Percentiles rank a stretch among this genome's conserved stretches.
Conservation (phyloP, 2,888 invertebrate species). For the Xanthia togata region DNA sequence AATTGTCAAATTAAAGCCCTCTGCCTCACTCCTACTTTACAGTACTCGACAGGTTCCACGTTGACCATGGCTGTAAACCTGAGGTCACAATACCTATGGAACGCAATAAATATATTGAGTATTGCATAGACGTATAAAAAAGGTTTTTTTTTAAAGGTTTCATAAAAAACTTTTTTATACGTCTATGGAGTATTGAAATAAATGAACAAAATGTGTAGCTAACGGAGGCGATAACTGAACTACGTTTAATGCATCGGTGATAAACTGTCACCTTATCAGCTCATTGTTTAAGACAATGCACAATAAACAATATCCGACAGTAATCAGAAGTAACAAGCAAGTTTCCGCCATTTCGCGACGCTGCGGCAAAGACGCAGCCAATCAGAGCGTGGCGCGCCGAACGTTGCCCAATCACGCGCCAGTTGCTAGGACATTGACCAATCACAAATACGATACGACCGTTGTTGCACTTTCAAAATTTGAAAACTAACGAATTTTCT, state of each 20-base stretch:
- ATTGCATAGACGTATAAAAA: no score
- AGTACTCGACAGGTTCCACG: no score
- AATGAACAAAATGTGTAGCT: neutral
- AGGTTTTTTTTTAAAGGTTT: no score
- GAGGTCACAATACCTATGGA: no score
- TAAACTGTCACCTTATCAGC: conserved; percentile 23
- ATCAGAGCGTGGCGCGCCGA: conserved; percentile 77
- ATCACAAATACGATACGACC: conserved; percentile 42
- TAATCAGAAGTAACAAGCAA: conserved; percentile 25
- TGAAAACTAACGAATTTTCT: conserved; percentile 17
- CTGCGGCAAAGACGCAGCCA: conserved; percentile 73
- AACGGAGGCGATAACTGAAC: neutral
- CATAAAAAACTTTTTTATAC: no score
- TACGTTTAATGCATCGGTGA: neutral
- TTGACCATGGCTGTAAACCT: no score
- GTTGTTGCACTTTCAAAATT: conserved; percentile 59
- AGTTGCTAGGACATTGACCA: conserved; percentile 45
- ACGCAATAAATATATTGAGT: no score
- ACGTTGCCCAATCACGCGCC: conserved; percentile 73
- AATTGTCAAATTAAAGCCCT: no score
- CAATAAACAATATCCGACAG: conserved; percentile 40
- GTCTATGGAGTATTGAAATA: neutral
- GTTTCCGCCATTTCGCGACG: conserved; percentile 51
- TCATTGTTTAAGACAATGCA: conserved; percentile 51
- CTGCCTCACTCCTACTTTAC: no score